Percentiles rank a stretch among this genome's conserved stretches.
Evolutionary conservation across 2,888 invertebrate species (phyloP).

Genomic region (Stenichneumon culpator): DNA sequence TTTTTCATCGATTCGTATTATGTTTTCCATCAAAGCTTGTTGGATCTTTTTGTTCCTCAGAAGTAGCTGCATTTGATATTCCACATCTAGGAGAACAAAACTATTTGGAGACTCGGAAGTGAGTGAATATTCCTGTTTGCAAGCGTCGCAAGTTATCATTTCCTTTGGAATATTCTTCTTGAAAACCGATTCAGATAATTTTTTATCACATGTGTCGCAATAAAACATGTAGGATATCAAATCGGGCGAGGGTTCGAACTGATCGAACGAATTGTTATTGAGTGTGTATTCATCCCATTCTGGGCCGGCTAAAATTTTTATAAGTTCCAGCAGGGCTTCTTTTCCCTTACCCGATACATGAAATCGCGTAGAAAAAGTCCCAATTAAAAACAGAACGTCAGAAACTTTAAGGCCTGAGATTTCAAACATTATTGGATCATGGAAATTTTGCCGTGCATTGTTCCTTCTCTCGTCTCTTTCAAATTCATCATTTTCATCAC

Average conservation of each 20-base stretch:
- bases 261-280: background rate
- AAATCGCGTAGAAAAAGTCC: background rate
- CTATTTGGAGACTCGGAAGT: background rate
- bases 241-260: background rate
- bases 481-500: too few species aligned
- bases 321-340: background rate
- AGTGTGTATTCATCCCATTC: background rate
- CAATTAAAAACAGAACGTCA: too few species aligned
- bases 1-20: background rate
- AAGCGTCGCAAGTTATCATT: background rate
- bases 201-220: background rate
- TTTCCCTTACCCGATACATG: slow-evolving; percentile 5
- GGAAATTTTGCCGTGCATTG: too few species aligned
- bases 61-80: slow-evolving; percentile 2
- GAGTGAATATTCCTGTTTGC: slow-evolving; percentile 7
- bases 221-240: background rate
- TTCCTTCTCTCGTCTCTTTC: too few species aligned
- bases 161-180: slow-evolving; percentile 7
- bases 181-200: background rate
- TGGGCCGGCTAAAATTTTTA: background rate
- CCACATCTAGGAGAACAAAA: background rate
- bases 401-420: too few species aligned
- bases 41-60: background rate
- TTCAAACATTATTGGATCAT: too few species aligned
- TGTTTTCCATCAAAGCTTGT: background rate